Conservation (phyloP, 2,113 vertebrate species). For the Maccullochella peelii region DNA sequence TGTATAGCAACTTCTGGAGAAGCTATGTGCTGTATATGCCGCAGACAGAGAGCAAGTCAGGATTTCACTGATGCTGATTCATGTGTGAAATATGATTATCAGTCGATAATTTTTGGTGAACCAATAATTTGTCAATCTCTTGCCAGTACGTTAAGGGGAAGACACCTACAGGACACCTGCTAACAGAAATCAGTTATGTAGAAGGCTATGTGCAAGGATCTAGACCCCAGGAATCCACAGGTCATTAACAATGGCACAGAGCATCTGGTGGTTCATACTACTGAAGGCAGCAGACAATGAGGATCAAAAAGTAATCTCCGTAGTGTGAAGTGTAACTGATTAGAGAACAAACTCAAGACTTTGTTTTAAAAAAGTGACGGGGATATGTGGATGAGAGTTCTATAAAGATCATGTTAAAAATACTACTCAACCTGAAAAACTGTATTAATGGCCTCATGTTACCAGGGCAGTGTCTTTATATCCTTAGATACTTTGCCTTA, state of each 20-base stretch:
- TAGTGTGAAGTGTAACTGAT: conserved; percentile 6
- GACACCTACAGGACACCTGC: conserved; percentile 4
- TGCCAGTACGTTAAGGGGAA: neutral
- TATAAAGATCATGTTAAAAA: neutral
- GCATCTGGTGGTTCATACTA: conserved; percentile 41
- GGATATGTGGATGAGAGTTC: neutral
- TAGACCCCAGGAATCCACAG: conserved; percentile 24
- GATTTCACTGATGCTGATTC: neutral
- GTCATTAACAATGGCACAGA: conserved; percentile 39
- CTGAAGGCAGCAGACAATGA: conserved; percentile 27
- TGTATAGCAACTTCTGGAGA: conserved; percentile 12
- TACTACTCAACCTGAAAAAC: neutral
- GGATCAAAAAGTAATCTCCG: conserved; percentile 12
- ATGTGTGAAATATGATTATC: neutral
- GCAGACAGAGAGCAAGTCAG: neutral
- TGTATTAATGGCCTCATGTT: neutral
- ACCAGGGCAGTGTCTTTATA: neutral
- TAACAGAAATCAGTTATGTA: conserved; percentile 28
- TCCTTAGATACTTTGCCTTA: neutral
- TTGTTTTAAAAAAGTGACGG: neutral
- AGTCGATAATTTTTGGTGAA: neutral
- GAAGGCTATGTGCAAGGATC: conserved; percentile 20
- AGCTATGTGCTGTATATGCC: neutral
- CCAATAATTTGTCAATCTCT: neutral
- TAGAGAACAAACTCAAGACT: neutral